Evolutionary conservation across 2,797 vertebrate genomes (phyloP).

Genomic region (Alfaro cultratus): DNA sequence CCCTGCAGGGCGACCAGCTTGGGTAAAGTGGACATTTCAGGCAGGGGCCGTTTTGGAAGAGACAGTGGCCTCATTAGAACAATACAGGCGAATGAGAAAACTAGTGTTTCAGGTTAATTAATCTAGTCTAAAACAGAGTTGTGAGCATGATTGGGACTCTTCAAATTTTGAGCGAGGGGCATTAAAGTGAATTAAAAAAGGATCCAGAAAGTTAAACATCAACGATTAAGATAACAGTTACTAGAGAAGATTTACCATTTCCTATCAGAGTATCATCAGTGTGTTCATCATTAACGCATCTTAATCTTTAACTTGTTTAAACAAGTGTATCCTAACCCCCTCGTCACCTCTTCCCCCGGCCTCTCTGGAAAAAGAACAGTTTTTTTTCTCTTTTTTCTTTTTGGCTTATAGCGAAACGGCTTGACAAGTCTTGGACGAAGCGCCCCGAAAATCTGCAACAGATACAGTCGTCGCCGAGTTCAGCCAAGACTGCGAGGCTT

Average conservation of each 20-base stretch:
- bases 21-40: not conserved
- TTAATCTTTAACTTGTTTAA: slow-evolving; percentile 1
- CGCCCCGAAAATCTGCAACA: slow-evolving; percentile 3
- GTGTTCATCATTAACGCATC: slow-evolving; percentile 1
- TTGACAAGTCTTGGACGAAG: slow-evolving; percentile 2
- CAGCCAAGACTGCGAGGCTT: not conserved
- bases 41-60: not conserved
- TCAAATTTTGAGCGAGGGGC: not conserved
- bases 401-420: not conserved
- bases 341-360: too few species aligned
- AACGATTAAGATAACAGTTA: not conserved
- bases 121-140: too few species aligned
- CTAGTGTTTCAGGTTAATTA: not conserved
- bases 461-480: not conserved
- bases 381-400: not conserved
- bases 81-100: not conserved
- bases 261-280: not conserved
- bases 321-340: not conserved
- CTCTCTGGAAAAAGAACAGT: not conserved
- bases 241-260: not conserved
- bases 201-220: not conserved
- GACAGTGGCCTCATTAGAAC: too few species aligned
- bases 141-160: not conserved
- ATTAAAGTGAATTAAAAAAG: not conserved
- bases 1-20: not conserved